Percentiles rank a stretch among this genome's conserved stretches.
phyloP scores from a whole-genome alignment of 2,888 invertebrate species.

The Cremastinae sp. region DNA sequence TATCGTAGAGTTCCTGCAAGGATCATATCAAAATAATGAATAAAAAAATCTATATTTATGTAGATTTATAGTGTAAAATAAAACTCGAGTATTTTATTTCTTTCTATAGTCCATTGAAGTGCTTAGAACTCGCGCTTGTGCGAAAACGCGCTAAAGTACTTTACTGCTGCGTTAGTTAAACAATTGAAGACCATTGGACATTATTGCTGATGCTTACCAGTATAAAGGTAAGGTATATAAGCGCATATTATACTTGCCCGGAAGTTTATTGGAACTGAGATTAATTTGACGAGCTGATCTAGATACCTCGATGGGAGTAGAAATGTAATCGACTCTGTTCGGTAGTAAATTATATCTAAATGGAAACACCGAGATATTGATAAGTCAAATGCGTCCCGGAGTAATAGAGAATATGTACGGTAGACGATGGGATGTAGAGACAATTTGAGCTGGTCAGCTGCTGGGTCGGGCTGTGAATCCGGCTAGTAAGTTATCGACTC shows the following conservation, averaged over 20 bases:
- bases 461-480: conserved; percentile 58
- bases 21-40: too few species aligned
- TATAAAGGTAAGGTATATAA: background rate
- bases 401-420: conserved; percentile 14
- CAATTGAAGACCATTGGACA: too few species aligned
- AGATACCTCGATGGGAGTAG: conserved; percentile 22
- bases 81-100: too few species aligned
- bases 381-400: conserved; percentile 32
- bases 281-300: conserved; percentile 38
- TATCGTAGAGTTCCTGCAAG: too few species aligned
- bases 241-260: background rate
- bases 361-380: conserved; percentile 4
- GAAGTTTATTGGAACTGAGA: conserved; percentile 28
- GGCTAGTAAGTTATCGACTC: conserved; percentile 67
- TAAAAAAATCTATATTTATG: too few species aligned
- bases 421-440: conserved; percentile 39
- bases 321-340: conserved; percentile 59
- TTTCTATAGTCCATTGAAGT: too few species aligned
- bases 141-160: too few species aligned
- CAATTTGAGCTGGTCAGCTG: conserved; percentile 61
- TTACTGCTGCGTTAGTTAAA: too few species aligned
- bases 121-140: too few species aligned
- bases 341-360: conserved; percentile 31
- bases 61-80: too few species aligned
- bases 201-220: too few species aligned